Evolutionary conservation across 2,797 vertebrate genomes (phyloP), one percentile per base, ranked within the genome.

Genomic region (Tamandua tetradactyla): DNA sequence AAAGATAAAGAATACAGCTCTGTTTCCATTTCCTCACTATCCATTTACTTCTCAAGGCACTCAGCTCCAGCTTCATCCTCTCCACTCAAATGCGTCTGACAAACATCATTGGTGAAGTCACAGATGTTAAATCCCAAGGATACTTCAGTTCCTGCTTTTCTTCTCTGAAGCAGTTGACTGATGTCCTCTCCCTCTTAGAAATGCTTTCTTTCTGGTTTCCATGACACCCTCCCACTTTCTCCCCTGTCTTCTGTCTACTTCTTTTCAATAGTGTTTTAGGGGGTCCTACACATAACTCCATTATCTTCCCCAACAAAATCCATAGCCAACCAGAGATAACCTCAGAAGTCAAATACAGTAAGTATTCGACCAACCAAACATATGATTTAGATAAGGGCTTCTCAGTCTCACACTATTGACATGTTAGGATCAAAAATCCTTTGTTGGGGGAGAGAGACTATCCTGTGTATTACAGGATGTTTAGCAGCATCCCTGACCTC

Each of bases 241-340:
- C 52, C 35, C 32, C 25, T 10, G 0, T 69, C 42, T 93, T 64
- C 44, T 82, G 68, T 5, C 25, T 32, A 55, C 3, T 79, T 12
- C 55, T 66, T 61, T 25, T 68, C 69, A 4, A 69, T 23, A 11
- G 22, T 35, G 14, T 37, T 47, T 74, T 35, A 57, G 47, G n/a
- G 25, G 1, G 2, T 7, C 8, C 18, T 66, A 76, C 22, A 49
- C 11, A 32, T 23, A 61, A 27, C 27, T 22, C 13, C 35, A 23
- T 72, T 88, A 23, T 80, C 89, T 93, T 84, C 40, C 49, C 61
- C 42, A 84, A 8, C 30, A 32, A 86, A 84, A 83, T 40, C 12
- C 68, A 6, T 61, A 87, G 27, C 66, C 17, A 55, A 32, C 22
- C 6, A 57, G 25, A 74, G 10, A 92, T 2, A 79, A 79, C 90